These are phyloP conservation scores for Melitaea athalia DNA, from an alignment of 2,888 invertebrate genomes.

Conservation along the genomic window DNA sequence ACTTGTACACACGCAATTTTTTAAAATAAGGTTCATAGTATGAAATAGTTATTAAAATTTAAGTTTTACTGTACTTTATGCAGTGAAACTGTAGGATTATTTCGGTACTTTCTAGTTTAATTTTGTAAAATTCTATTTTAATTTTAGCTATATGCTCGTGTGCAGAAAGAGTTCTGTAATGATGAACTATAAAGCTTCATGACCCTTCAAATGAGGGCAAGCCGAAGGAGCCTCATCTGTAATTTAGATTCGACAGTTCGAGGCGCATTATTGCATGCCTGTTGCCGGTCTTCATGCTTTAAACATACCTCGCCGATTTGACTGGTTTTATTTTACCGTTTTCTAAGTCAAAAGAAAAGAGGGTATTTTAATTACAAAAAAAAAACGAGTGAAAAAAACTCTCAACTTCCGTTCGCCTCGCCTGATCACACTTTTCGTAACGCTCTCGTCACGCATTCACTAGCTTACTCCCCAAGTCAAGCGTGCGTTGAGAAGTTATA, in stretches of 20 bases:
- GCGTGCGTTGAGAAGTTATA: no score
- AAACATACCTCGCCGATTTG: slow-evolving; percentile 7
- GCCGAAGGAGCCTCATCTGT: slow-evolving; percentile 24
- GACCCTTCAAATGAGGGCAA: slow-evolving; percentile 19
- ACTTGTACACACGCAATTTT: no score
- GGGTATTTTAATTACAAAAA: neutral
- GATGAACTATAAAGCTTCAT: slow-evolving; percentile 17
- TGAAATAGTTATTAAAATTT: no score
- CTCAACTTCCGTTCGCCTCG: no score
- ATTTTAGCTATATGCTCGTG: neutral
- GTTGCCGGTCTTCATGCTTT: slow-evolving; percentile 20
- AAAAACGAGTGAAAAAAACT: neutral
- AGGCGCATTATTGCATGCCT: slow-evolving; percentile 19
- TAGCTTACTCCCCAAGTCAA: no score
- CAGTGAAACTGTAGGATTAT: no score
- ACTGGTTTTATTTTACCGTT: neutral
- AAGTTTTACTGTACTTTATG: neutral
- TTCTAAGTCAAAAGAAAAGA: neutral
- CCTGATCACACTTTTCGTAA: no score
- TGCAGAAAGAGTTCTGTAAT: neutral
- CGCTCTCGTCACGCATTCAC: no score
- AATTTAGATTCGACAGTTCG: slow-evolving; percentile 22
- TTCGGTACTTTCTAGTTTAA: neutral
- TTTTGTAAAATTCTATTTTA: neutral
- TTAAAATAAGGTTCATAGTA: no score